Base-by-base conservation (phyloP, 1,140 invertebrate genomes). In the Brachionus koreanus region DNA sequence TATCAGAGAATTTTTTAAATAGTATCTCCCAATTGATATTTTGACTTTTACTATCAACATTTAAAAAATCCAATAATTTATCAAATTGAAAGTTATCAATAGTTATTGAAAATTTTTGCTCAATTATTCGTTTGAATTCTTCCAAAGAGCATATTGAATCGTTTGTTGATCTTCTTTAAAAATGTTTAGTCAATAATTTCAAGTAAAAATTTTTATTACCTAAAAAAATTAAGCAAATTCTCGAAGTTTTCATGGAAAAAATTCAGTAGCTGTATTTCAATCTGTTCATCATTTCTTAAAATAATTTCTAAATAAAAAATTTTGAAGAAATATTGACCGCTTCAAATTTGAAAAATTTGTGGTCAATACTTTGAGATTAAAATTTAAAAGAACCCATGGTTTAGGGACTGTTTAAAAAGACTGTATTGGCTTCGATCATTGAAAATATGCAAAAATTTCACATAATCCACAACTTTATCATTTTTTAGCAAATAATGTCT, bases 211-310 rank as follows among this genome's bases (percentile, higher is more conserved):
- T 57, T 25, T 33, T 0, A 10, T 39, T 79, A 79, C 76, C 57
- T 79, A 13, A 79, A 79, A 65, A 61, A 79, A 19, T 37, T 79
- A 16, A 16, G 23, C 5, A 65, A 39, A 35, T 7, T 39, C 10
- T 33, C 29, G 23, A 39, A 79, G n/a, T 79, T 79, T 57, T 79
- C 33, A 25, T 79, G 76, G 5, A 79, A 61, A 65, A 79, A 79
- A 16, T 57, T 19, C 3, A 61, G 19, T 39, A 79, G 16, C n/a
- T 79, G 49, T 9, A 35, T 12, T 43, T 79, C 76, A 19, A 79
- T 16, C n/a, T 19, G 19, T 16, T 49, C 74, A 1, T 33, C 33
- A 52, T 25, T 37, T 33, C 33, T 61, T 75, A 19, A 23, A 23
- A 57, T 57, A 19, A 57, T 19, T 57, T 19, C 3, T 19, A 19